phyloP scores from a whole-genome alignment of 2,888 invertebrate genomes.

The Mesorhabditis belari region DNA sequence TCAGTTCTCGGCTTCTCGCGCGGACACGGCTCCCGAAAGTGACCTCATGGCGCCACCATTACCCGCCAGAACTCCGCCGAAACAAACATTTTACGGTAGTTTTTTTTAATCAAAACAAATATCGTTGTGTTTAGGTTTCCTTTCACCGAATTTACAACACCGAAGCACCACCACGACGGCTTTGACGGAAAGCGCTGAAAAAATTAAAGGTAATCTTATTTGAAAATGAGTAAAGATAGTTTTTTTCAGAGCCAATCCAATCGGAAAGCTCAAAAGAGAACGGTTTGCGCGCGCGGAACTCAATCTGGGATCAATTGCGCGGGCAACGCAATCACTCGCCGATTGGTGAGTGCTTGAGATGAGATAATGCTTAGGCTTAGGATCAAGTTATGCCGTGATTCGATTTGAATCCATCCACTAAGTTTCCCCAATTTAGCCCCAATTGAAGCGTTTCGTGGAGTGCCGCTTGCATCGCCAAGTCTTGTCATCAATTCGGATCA shows the following conservation, averaged over 20 bases:
- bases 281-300: neutral
- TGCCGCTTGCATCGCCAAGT: too few relatives aligned
- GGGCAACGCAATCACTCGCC: too few relatives aligned
- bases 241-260: neutral
- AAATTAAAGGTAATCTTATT: neutral
- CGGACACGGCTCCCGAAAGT: neutral
- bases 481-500: too few relatives aligned
- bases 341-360: too few relatives aligned
- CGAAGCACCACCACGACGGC: neutral
- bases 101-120: neutral
- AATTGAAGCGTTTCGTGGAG: too few relatives aligned
- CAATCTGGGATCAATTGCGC: neutral
- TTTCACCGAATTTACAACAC: neutral
- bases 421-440: too few relatives aligned
- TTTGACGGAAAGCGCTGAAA: neutral
- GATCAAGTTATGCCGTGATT: too few relatives aligned
- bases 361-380: too few relatives aligned
- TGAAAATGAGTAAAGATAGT: too few relatives aligned
- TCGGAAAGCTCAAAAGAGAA: neutral
- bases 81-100: neutral
- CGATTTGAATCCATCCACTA: too few relatives aligned
- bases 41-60: neutral
- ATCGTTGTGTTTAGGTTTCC: neutral
- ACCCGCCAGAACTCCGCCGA: neutral
- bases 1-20: neutral